Percentiles rank a stretch among this genome's conserved stretches.
Conservation (phyloP, 2,797 vertebrate genomes). For the Lepus oiostolus region DNA sequence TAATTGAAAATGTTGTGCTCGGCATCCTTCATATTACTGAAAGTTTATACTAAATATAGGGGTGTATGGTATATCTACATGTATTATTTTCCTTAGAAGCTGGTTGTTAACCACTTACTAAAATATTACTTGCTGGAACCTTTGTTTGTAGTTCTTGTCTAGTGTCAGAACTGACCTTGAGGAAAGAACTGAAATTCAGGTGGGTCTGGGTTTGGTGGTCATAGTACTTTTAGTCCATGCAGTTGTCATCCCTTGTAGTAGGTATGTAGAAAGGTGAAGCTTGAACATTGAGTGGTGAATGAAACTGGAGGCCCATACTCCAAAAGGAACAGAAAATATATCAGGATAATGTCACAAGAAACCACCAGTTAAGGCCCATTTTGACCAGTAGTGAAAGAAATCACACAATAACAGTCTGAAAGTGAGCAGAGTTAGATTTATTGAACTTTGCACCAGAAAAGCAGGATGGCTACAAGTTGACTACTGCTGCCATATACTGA, state of each 20-base stretch:
- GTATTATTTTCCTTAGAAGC: not conserved
- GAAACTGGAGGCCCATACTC: not conserved
- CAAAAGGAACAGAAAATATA: not conserved
- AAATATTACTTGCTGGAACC: not conserved
- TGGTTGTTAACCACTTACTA: not conserved
- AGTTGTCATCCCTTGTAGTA: not conserved
- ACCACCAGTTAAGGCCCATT: too few relatives aligned
- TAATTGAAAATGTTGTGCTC: not conserved
- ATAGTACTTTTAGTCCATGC: too few relatives aligned
- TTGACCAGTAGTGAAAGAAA: too few relatives aligned
- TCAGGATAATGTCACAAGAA: not conserved
- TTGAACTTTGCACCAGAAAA: too few relatives aligned
- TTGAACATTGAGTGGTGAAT: constrained; percentile 2
- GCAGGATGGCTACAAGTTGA: too few relatives aligned
- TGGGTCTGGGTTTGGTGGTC: not conserved
- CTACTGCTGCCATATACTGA: too few relatives aligned
- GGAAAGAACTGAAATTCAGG: not conserved
- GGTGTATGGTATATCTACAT: not conserved
- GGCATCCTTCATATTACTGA: not conserved
- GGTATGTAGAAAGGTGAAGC: not conserved
- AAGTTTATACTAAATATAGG: not conserved
- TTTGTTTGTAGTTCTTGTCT: not conserved
- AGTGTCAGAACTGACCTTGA: not conserved
- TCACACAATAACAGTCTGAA: too few relatives aligned
- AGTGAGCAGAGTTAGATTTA: too few relatives aligned